Evolutionary conservation across 2,888 invertebrate species (phyloP), one percentile per base, ranked within the genome.

Genomic region (Brachypterus glaber): DNA sequence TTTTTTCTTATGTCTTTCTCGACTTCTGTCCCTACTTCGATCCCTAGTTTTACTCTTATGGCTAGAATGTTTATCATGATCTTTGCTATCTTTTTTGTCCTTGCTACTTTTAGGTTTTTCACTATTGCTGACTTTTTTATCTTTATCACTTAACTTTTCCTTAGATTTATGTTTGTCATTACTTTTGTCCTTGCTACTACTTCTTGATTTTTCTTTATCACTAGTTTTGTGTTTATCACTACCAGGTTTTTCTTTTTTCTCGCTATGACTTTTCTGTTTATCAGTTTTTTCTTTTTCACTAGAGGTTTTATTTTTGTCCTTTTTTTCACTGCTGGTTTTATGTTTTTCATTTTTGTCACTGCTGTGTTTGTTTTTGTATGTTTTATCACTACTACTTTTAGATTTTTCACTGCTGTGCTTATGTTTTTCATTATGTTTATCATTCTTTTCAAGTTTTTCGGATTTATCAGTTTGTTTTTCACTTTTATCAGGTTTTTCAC

Each of bases 131-230:
- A 18, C 24, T 41, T 16, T 30, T 31, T 24, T 30, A 25, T 38
- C 37, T 17, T 40, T 40, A 18, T 21, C 21, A 34, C 35, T 38
- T 33, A 35, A 13, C 21, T 27, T 40, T 32, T 35, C 18, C 11
- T 35, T 26, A 14, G 27, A 12, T 35, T 33, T 34, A 53, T 51
- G 58, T 64, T 14, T 58, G 55, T 45, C 57, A 62, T 44, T 59
- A 63, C 38, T 38, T 17, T 39, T 37, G 21, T 24, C 39, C 12
- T 40, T 7, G 17, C 37, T 53, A 24, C 33, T 31, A 21, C 29
- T 30, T 12, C 32, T 42, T 27, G 31, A 35, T 13, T 41, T 26
- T 16, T 31, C 30, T 37, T 35, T 38, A 30, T 31, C 27, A 21
- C 30, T 15, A 30, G 33, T 45, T 39, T 44, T 47, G 35, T 41